These are phyloP conservation scores for Tenualosa ilisha DNA, from an alignment of 2,797 vertebrate species.

Conservation along the genomic window DNA sequence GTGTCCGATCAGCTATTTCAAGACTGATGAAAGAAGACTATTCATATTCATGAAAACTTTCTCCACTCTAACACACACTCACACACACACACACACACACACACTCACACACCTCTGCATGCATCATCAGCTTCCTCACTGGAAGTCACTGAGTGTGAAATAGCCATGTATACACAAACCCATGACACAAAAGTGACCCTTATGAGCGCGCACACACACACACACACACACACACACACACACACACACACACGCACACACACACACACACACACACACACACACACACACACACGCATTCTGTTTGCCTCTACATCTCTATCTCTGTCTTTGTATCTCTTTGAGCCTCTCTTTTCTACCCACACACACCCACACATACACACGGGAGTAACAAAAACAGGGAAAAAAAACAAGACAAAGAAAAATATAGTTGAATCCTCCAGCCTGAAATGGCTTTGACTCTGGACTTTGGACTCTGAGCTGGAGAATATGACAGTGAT, in stretches of 20 bases:
- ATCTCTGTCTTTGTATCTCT: not conserved
- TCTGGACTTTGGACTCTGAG: not conserved
- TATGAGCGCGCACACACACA: not conserved
- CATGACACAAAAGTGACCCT: not conserved
- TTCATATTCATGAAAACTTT: constrained; percentile 59
- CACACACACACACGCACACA: not conserved
- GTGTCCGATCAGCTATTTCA: constrained; percentile 52
- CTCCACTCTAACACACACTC: constrained; percentile 22
- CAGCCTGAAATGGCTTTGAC: not conserved
- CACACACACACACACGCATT: not conserved
- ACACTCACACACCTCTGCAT: constrained; percentile 38
- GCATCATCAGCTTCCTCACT: constrained; percentile 57
- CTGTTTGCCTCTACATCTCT: too few relatives aligned
- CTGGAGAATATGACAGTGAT: not conserved
- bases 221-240: not conserved
- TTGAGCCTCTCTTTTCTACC: not conserved
- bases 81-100: not conserved
- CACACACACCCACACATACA: not conserved
- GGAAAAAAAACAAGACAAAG: too few relatives aligned
- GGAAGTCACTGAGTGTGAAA: constrained; percentile 52
- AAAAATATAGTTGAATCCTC: not conserved
- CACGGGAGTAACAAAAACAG: too few relatives aligned
- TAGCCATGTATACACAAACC: constrained; percentile 44
- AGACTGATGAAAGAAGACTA: constrained; percentile 56
- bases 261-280: not conserved